phyloP scores from a whole-genome alignment of 2,113 vertebrate genomes.

The Microcebus lehilahytsara region DNA sequence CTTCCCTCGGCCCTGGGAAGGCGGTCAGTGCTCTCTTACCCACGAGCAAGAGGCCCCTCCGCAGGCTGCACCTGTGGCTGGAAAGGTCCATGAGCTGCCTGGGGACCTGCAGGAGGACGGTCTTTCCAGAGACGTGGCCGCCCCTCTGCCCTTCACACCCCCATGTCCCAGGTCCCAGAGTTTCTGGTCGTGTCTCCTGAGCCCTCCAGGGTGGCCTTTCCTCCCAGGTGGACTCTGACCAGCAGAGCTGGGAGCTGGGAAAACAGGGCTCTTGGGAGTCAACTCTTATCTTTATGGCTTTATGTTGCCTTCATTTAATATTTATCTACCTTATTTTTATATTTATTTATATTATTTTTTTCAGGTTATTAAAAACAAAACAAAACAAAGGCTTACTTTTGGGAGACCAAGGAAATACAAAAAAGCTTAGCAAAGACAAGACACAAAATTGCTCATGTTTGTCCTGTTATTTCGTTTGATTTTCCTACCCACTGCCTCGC shows the following conservation, averaged over 20 bases:
- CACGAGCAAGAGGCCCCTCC: not conserved
- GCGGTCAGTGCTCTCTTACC: not conserved
- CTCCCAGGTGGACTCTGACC: not conserved
- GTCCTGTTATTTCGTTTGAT: too few relatives aligned
- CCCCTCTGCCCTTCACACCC: not conserved
- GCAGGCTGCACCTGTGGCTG: not conserved
- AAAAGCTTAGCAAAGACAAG: not conserved
- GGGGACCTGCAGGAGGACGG: not conserved
- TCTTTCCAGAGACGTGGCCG: accelerated
- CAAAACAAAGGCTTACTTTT: not conserved
- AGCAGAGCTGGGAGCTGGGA: accelerated
- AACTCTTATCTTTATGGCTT: not conserved
- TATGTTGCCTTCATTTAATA: not conserved
- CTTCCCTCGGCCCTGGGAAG: not conserved
- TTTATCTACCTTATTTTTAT: not conserved
- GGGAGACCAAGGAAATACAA: not conserved
- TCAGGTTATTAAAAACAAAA: not conserved
- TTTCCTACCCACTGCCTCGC: too few relatives aligned
- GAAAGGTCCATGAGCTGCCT: not conserved
- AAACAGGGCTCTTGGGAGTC: not conserved
- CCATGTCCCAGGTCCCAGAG: accelerated
- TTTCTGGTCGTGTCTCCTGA: not conserved
- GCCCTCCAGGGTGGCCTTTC: not conserved
- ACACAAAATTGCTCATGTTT: too few relatives aligned
- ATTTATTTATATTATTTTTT: too few relatives aligned